phyloP scores from a whole-genome alignment of 2,888 invertebrate genomes.

The Dicyrtoma fusca region DNA sequence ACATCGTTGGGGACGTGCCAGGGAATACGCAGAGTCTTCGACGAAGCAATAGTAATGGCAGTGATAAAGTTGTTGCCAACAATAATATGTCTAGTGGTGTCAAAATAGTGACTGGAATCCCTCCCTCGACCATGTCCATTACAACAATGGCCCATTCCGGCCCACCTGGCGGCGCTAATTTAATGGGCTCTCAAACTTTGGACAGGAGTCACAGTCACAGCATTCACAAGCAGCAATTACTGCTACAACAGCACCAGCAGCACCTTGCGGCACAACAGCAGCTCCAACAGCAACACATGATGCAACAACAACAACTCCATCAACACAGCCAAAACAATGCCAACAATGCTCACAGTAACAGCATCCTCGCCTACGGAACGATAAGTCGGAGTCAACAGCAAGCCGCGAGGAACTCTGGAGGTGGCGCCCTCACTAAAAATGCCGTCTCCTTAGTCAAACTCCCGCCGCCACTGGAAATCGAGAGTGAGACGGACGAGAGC shows the following conservation, averaged over 20 bases:
- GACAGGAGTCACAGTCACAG: background rate
- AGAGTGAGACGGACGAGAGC: conserved; percentile 55
- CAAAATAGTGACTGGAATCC: conserved; percentile 17
- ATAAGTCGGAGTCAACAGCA: conserved; percentile 44
- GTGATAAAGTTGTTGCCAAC: conserved; percentile 16
- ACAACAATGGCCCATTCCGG: background rate
- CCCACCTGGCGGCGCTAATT: too few species aligned
- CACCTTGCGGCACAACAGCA: conserved; percentile 8
- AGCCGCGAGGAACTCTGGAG: conserved; percentile 40
- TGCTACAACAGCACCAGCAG: background rate
- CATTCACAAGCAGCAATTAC: conserved; percentile 7
- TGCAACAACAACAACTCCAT: background rate
- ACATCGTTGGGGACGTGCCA: too few species aligned
- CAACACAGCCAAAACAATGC: conserved; percentile 12
- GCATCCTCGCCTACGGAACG: conserved; percentile 48
- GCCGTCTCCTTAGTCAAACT: conserved; percentile 77
- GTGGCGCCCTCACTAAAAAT: conserved; percentile 65
- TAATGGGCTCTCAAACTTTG: too few species aligned
- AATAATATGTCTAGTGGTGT: background rate
- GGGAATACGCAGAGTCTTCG: too few species aligned
- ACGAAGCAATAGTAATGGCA: background rate
- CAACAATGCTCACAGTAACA: conserved; percentile 10
- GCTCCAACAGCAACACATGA: background rate
- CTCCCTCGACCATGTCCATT: background rate
- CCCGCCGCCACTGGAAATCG: conserved; percentile 73